Evolutionary conservation across 2,113 vertebrate species (phyloP).

Genomic region (Paratilapia polleni): DNA sequence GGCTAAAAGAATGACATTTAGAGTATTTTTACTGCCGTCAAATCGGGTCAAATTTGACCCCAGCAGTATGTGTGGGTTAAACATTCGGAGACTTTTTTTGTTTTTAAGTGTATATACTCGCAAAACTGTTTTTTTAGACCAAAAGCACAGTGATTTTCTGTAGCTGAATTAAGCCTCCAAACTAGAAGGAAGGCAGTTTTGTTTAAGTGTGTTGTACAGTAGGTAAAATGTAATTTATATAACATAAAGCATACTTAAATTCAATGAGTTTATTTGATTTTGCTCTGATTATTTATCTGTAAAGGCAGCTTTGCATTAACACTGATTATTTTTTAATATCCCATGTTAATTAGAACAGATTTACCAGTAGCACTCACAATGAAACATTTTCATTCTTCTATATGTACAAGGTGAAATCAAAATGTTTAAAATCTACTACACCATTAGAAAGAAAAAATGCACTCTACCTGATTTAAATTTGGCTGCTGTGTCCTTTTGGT

Average conservation of each 20-base stretch:
- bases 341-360: no score
- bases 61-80: background rate
- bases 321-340: no score
- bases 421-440: background rate
- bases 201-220: background rate
- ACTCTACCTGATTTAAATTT: background rate
- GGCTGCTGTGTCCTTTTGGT: rapidly evolving
- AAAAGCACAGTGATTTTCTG: background rate
- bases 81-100: background rate
- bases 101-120: no score
- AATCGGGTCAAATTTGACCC: background rate
- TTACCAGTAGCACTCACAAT: no score
- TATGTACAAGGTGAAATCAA: background rate
- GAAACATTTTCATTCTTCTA: no score
- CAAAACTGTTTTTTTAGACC: background rate
- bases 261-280: background rate
- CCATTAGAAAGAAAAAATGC: background rate
- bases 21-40: rapidly evolving
- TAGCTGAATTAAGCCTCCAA: background rate
- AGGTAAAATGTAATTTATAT: rapidly evolving
- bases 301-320: no score
- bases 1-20: background rate
- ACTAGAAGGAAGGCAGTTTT: background rate
- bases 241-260: background rate
- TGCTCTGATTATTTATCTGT: no score